Base-by-base conservation (phyloP, 2,888 invertebrate genomes). In the Geophilus truncorum region DNA sequence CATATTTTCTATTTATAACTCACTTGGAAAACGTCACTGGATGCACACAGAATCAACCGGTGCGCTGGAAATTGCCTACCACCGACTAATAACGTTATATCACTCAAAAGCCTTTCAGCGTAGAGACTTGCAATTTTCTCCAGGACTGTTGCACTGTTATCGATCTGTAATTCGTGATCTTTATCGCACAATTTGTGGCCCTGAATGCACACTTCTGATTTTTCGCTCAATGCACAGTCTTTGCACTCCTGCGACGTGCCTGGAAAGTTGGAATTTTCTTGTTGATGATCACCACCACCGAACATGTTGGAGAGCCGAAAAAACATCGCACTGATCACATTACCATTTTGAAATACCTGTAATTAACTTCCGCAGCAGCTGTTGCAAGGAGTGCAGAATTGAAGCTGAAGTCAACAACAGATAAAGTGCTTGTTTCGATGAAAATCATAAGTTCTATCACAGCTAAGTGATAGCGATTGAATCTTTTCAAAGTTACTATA, bases 1-100 rank as follows among this genome's bases (percentile, higher is more conserved):
- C 21, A 21, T 62, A 4, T 21, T 23, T 23, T 62, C 21, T 62
- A 62, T 21, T 23, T n/a, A n/a, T 76, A 9, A 34, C 32, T 84
- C 87, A 94, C 95, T 90, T 95, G 95, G 87, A 97, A 97, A 77
- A 97, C 97, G 89, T 97, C 97, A 87, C 96, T 96, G 84, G 94
- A 95, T 80, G 96, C 95, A 88, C 96, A 96, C 4, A 97, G 90
- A 84, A 97, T 96, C 7, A 97, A 91, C 82, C 95, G 90, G 88
- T 97, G 97, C 1, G 95, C 94, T 0, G 94, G 93, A 88, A 94
- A 96, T 81, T 92, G 91, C 76, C 92, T 90, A 1, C 92, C 92
- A 3, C 93, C 94, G 30, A 97, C 96, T 82, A 94, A 92, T 70
- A 97, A 88, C 51, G 91, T 92, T 80, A 97, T 92, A 87, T 97